Evolutionary conservation across 2,888 invertebrate genomes (phyloP), one percentile per base, ranked within the genome.

Genomic region (Scelioninae gen. 1): DNA sequence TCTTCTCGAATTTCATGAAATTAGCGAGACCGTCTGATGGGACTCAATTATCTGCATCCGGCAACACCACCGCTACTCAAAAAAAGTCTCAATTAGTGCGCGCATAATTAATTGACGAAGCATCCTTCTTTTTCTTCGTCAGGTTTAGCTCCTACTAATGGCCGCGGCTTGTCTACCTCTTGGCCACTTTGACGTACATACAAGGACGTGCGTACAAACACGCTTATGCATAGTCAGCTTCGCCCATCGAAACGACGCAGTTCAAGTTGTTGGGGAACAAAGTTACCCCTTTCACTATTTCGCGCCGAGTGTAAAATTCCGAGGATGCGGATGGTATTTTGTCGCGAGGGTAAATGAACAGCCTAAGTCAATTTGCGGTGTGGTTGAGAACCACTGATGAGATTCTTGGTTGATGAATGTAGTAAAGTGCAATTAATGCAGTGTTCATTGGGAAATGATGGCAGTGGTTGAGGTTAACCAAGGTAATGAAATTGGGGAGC

Each of bases 41-140:
- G 79, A 72, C 72, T 72, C 79, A 79, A 77, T 82, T 74, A 82
- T 82, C 66, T 68, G 63, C 79, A 79, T 65, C 79, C 79, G 79
- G 72, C 72, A 79, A 72, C 78, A 63, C 56, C 71, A 65, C 49
- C 56, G 71, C 32, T 53, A 63, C 79, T 72, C 51, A n/a, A 29
- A 62, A 78, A 56, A 72, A 79, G 75, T 71, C 83, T 79, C 80
- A 84, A 83, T 83, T 83, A 83, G 80, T 65, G 80, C 72, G 83
- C 72, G 80, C 80, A 72, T 77, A 81, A 84, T 80, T 78, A 84
- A 84, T 84, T 81, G 81, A 81, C 83, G 83, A 80, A 66, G 58
- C 74, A 58, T 72, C 63, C 75, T 72, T 82, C 68, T 65, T 71
- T 69, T 77, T 71, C 65, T 51, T 76, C 76, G 76, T 63, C 51